These are phyloP conservation scores for Fulica atra DNA, from an alignment of 2,113 vertebrate genomes.

Conservation along the genomic window DNA sequence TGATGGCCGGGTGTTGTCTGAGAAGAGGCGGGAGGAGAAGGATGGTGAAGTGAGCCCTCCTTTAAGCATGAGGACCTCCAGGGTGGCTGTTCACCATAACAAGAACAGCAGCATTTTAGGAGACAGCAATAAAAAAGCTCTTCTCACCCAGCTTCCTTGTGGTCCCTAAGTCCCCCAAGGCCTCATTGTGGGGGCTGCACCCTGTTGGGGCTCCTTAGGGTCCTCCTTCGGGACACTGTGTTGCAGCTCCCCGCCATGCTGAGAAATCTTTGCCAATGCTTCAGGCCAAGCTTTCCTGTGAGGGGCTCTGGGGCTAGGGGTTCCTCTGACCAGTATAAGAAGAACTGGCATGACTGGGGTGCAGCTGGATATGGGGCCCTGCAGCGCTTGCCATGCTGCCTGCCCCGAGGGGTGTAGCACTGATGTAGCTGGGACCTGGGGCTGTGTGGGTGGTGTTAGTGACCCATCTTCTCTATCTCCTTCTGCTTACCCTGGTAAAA, in stretches of 20 bases:
- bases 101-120: background rate
- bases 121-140: background rate
- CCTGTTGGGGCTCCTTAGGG: background rate
- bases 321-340: background rate
- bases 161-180: background rate
- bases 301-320: background rate
- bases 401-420: background rate
- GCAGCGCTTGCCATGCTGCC: accelerated
- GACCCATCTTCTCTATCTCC: background rate
- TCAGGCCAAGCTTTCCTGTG: background rate
- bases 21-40: background rate
- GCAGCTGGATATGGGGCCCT: background rate
- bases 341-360: background rate
- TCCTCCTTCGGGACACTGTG: background rate
- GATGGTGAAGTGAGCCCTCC: background rate
- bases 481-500: background rate
- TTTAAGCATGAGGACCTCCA: background rate
- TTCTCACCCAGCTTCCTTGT: background rate
- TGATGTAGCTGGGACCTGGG: background rate
- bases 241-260: background rate
- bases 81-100: background rate
- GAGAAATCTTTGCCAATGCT: background rate
- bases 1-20: background rate
- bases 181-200: accelerated
- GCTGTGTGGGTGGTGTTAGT: background rate